Evolutionary conservation across 2,888 invertebrate genomes (phyloP).

Genomic region (Tetropium fuscum): DNA sequence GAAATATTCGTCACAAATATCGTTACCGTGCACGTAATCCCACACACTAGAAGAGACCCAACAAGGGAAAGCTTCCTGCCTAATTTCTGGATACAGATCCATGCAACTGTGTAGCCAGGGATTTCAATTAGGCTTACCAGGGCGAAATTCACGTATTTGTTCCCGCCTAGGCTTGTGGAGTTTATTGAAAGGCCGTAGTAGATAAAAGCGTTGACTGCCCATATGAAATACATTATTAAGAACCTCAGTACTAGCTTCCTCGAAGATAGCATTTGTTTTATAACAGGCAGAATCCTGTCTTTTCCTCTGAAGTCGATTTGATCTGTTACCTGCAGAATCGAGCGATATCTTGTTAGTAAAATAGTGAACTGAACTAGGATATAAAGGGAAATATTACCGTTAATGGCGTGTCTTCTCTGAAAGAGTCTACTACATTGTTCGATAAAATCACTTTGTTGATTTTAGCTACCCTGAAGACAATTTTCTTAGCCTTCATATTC

Average conservation of each 20-base stretch:
- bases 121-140: slow-evolving; percentile 73
- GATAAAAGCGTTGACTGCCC: slow-evolving; percentile 76
- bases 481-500: slow-evolving; percentile 68
- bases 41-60: slow-evolving; percentile 65
- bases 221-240: slow-evolving; percentile 47
- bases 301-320: slow-evolving; percentile 34
- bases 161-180: slow-evolving; percentile 74
- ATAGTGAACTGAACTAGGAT: no score
- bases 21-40: slow-evolving; percentile 68
- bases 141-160: slow-evolving; percentile 77
- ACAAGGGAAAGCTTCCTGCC: slow-evolving; percentile 69
- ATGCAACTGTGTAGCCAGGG: slow-evolving; percentile 70
- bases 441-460: slow-evolving; percentile 69
- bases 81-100: slow-evolving; percentile 68
- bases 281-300: slow-evolving; percentile 61
- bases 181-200: slow-evolving; percentile 78
- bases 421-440: slow-evolving; percentile 63
- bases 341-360: no score
- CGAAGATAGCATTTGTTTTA: slow-evolving; percentile 66
- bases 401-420: slow-evolving; percentile 55
- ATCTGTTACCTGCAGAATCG: slow-evolving; percentile 18
- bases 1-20: slow-evolving; percentile 65
- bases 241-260: slow-evolving; percentile 66
- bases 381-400: no score
- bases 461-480: slow-evolving; percentile 70